phyloP scores from a whole-genome alignment of 2,113 vertebrate species.

The Struthidea cinerea region DNA sequence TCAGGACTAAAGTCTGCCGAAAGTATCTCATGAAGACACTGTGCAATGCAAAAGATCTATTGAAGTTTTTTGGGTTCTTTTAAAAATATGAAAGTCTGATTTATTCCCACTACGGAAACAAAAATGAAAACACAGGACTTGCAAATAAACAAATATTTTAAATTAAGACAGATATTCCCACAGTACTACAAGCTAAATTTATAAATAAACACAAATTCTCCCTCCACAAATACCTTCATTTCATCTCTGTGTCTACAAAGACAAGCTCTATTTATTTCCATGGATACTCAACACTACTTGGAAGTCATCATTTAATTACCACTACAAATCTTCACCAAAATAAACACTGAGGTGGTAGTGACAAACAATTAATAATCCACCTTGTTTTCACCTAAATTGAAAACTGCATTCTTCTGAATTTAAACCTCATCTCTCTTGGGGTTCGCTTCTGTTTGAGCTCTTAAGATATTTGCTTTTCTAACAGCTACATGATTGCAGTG shows the following conservation, averaged over 20 bases:
- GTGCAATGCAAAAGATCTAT: background rate
- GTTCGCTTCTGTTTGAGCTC: background rate
- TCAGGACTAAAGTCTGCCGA: background rate
- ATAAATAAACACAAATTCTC: background rate
- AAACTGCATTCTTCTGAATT: background rate
- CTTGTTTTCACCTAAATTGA: background rate
- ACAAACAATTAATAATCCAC: background rate
- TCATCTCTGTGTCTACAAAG: background rate
- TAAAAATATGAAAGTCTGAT: background rate
- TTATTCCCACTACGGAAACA: background rate
- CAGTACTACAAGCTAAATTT: background rate
- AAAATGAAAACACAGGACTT: background rate
- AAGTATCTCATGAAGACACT: background rate
- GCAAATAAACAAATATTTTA: conserved; percentile 27
- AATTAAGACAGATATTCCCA: background rate
- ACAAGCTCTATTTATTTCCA: conserved; percentile 15
- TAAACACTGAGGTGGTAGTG: background rate
- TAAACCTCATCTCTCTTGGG: background rate
- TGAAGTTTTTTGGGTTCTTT: background rate
- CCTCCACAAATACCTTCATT: background rate
- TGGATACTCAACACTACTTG: background rate
- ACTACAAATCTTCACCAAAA: conserved; percentile 17
- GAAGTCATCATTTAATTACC: conserved; percentile 21
- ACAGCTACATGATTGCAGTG: background rate
- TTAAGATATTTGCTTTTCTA: background rate